A percentile compares a stretch with the other conserved stretches of the same genome.
Evolutionary conservation across 1,140 invertebrate species (phyloP).

Genomic region (Ostrea edulis): DNA sequence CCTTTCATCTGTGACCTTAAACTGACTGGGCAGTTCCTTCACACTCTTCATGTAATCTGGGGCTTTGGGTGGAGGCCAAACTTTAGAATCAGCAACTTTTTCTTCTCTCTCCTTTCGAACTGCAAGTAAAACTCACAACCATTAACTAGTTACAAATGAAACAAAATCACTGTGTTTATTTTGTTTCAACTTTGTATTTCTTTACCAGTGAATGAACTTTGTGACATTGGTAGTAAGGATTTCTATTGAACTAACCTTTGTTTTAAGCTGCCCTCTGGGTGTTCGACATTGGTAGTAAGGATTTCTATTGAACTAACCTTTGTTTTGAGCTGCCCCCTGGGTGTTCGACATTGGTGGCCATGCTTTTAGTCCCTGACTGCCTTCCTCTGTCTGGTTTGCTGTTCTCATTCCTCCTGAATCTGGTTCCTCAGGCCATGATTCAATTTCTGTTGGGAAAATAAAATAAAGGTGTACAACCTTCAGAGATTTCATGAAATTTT

Average conservation of each 20-base stretch:
- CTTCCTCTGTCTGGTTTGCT: conserved; percentile 1
- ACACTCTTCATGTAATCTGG: conserved; percentile 55
- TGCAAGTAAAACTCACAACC: background rate
- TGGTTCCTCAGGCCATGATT: background rate
- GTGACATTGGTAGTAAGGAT: too few species aligned
- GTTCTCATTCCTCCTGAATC: background rate
- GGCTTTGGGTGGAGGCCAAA: conserved; percentile 67
- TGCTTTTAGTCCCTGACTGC: conserved; percentile 29
- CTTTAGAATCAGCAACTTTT: conserved; percentile 53
- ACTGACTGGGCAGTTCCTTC: conserved; percentile 58
- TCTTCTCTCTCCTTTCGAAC: conserved; percentile 28
- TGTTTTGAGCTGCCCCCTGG: background rate
- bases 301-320: conserved; percentile 2
- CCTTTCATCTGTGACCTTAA: conserved; percentile 52
- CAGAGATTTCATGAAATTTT: too few species aligned
- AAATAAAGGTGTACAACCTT: background rate
- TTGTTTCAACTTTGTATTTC: too few species aligned
- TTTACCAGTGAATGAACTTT: too few species aligned
- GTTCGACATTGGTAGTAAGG: too few species aligned
- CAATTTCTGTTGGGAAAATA: background rate
- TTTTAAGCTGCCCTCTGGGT: too few species aligned
- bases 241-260: too few species aligned
- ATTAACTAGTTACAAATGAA: too few species aligned
- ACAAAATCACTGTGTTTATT: too few species aligned
- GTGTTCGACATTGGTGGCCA: conserved; percentile 52